Base-by-base conservation (phyloP, 2,888 invertebrate species). In the Platycheirus albimanus region DNA sequence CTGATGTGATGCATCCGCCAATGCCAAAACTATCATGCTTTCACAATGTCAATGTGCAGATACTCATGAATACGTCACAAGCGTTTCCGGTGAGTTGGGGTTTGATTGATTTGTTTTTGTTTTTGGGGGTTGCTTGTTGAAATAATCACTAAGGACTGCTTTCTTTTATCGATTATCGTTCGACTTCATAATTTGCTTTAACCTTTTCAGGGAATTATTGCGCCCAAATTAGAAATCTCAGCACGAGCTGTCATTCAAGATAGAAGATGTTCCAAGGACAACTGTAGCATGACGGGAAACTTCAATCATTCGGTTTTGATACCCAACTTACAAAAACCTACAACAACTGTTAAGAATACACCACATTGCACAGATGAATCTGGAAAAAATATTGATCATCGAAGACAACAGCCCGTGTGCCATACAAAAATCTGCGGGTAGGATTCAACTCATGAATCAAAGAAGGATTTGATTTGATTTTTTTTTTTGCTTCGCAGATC, bases 201-300 rank as follows among this genome's bases (percentile, higher is more conserved):
- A 6, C 5, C 30, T 33, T 33, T 4, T 10, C 19, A 88, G 88
- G 90, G 90, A 13, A 90, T 90, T 3, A 85, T 90, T 66, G 88
- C 90, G 1, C 90, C 90, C 1, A 90, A 90, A 66, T 85, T 90
- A n/a, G 90, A 90, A 85, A 84, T 91, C 0, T 87, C 88, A 0
- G 88, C 88, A 0, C 81, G 87, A 1, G 71, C 89, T 4, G 84
- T 77, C 2, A 86, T 88, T 2, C 81, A 87, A 54, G 87, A 88
- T 52, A 81, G 66, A 30, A 80, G 52, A 19, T 74, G 69, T 52
- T 30, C 71, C 1, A 54, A 49, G 19, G 58, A 70, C 36, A 63
- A 30, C 11, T 72, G 71, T 10, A 71, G 63, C 54, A 84, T 51
- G 77, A 67, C 6, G 56, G 85, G 38, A 8, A 64, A 30, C 8